A percentile compares a stretch with the other conserved stretches of the same genome.
These are phyloP conservation scores for Harpagifer antarcticus DNA, from an alignment of 2,797 vertebrate species.

Conservation along the genomic window DNA sequence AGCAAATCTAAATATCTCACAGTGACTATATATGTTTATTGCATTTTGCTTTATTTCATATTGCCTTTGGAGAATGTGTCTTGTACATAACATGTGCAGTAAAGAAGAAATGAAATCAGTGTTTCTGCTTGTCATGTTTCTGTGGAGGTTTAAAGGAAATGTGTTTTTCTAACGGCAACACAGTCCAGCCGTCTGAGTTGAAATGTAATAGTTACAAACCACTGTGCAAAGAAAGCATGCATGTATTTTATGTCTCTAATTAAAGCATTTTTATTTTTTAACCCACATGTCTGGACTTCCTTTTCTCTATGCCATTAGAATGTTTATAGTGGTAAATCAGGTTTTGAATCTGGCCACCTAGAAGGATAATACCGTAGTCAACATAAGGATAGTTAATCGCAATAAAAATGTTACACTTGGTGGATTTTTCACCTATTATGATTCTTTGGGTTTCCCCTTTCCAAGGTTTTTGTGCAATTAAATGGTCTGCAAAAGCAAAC, in stretches of 20 bases:
- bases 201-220: not conserved
- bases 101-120: conserved; percentile 60
- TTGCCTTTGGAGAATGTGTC: conserved; percentile 74
- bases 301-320: not conserved
- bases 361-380: not conserved
- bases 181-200: not conserved
- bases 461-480: too few relatives aligned
- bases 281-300: not conserved
- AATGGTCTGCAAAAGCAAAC: too few relatives aligned
- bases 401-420: not conserved
- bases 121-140: not conserved
- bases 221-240: not conserved
- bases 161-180: not conserved
- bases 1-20: conserved; percentile 42
- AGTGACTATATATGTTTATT: conserved; percentile 61
- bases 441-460: too few relatives aligned
- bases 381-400: not conserved
- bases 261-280: not conserved
- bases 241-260: not conserved
- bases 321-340: not conserved
- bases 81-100: conserved; percentile 82
- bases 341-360: not conserved
- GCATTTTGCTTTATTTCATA: conserved; percentile 77
- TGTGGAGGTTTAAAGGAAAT: not conserved
- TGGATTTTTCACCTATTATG: not conserved